Base-by-base conservation (phyloP, 2,113 vertebrate genomes). In the Antigone vipio region DNA sequence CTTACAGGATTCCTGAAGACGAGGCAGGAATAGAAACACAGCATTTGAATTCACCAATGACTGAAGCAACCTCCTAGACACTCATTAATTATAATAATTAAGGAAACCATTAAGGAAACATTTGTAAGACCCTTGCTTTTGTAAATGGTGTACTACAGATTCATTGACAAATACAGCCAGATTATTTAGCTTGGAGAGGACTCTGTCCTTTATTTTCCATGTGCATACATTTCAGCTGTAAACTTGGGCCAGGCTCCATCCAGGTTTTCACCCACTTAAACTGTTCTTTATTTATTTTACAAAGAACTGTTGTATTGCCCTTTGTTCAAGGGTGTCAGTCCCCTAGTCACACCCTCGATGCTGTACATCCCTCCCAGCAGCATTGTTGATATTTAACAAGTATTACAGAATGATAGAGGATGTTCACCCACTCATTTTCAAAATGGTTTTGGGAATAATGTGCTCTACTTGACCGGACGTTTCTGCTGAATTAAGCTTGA, bases 401-500 rank as follows among this genome's bases (percentile, higher is more conserved):
- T 47, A 35, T 47, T 86, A 47, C 47, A 40, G 68, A 77, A 32
- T 45, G 35, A 89, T 45, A 22, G 79, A 92, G 63, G 50, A 69
- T 47, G 63, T 74, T 90, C 79, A 80, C 38, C 90, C 59, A 47
- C 50, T 50, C 49, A 20, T 90, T 92, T 88, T 80, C 79, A 74
- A 77, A 93, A 77, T 9, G 55, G 50, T 92, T 93, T 73, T 42
- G 67, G 81, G 88, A 90, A 84, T 93, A 93, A 94, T 30, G 72
- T 85, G 42, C 75, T 93, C n/a, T 88, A 77, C 35, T 89, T 94
- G 86, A 89, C 75, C 80, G 79, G 62, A 50, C 67, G 85, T 90
- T 92, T n/a, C 77, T 89, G 81, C 69, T 92, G 96, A 95, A 88
- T 88, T 88, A 88, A 85, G 85, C 85, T 88, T 74, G 90, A 92